phyloP scores from a whole-genome alignment of 2,888 invertebrate species.

The Perizoma affinitatum region DNA sequence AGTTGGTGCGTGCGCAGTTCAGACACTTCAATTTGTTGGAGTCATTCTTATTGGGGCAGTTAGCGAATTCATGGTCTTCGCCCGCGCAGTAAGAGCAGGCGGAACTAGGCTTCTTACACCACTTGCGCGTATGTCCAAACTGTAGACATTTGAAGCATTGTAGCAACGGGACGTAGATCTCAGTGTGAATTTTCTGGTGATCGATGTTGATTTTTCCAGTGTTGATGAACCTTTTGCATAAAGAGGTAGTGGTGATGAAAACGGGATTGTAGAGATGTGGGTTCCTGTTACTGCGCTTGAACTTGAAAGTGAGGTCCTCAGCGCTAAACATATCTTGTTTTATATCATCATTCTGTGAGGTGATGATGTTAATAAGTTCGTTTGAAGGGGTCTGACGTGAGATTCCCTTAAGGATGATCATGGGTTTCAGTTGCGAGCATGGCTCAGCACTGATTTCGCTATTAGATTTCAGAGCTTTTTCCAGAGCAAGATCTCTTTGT shows the following conservation, averaged over 20 bases:
- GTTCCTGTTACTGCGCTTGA: constrained; percentile 9
- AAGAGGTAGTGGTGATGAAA: constrained; percentile 2
- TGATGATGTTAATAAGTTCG: not conserved
- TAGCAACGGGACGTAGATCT: constrained; percentile 26
- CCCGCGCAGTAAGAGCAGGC: constrained; percentile 32
- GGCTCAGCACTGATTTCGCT: constrained; percentile 10
- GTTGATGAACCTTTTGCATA: constrained; percentile 8
- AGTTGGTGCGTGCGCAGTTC: constrained; percentile 22
- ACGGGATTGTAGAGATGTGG: constrained; percentile 22
- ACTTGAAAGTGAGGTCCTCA: not conserved
- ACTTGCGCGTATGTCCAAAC: constrained; percentile 29
- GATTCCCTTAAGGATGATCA: constrained; percentile 28
- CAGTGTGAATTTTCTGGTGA: constrained; percentile 21
- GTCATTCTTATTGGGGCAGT: constrained; percentile 17
- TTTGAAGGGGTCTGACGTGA: constrained; percentile 2
- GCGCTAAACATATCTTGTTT: not conserved
- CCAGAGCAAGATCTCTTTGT: constrained; percentile 7
- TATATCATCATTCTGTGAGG: not conserved
- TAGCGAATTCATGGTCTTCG: constrained; percentile 5
- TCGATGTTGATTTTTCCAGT: constrained; percentile 26
- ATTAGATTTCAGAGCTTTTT: not conserved
- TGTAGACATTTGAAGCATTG: constrained; percentile 35
- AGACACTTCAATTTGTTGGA: constrained; percentile 11
- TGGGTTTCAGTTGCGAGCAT: constrained; percentile 14
- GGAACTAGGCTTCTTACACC: constrained; percentile 4